Evolutionary conservation across 2,797 vertebrate genomes (phyloP).

Genomic region (Erithacus rubecula): DNA sequence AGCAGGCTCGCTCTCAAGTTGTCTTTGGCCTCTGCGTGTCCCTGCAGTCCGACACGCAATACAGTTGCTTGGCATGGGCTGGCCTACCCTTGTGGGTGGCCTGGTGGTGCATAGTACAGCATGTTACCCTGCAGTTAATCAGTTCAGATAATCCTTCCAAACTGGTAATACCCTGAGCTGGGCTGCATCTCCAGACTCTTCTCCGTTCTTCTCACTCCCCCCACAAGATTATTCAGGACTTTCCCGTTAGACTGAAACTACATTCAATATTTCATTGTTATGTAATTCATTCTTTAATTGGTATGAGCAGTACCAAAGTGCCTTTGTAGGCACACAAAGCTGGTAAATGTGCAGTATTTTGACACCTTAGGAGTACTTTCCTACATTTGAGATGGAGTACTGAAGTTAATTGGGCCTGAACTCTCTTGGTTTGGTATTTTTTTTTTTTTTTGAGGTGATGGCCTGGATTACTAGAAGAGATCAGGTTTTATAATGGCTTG

Average conservation of each 20-base stretch:
- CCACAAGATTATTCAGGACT: background rate
- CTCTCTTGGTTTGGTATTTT: background rate
- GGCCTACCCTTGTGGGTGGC: background rate
- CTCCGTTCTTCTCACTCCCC: accelerated
- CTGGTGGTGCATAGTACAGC: slow-evolving; percentile 47
- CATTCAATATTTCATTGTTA: background rate
- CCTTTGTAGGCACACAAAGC: background rate
- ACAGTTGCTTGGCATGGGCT: slow-evolving; percentile 12
- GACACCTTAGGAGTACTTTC: background rate
- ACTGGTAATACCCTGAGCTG: slow-evolving; percentile 50
- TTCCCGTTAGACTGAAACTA: background rate
- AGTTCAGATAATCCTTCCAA: slow-evolving; percentile 63
- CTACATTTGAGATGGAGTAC: background rate
- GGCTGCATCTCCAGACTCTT: background rate
- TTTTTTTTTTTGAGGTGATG: background rate
- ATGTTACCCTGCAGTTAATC: slow-evolving; percentile 70
- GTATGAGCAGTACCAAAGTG: background rate
- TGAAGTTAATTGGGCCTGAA: background rate
- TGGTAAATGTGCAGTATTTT: background rate
- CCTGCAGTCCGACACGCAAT: background rate
- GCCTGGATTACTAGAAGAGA: background rate
- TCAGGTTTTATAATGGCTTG: background rate
- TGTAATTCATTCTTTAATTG: background rate
- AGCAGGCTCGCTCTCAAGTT: background rate
- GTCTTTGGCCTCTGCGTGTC: background rate